A percentile compares a stretch with the other conserved stretches of the same genome.
Conservation (phyloP, 2,113 vertebrate species). For the Excalfactoria chinensis region DNA sequence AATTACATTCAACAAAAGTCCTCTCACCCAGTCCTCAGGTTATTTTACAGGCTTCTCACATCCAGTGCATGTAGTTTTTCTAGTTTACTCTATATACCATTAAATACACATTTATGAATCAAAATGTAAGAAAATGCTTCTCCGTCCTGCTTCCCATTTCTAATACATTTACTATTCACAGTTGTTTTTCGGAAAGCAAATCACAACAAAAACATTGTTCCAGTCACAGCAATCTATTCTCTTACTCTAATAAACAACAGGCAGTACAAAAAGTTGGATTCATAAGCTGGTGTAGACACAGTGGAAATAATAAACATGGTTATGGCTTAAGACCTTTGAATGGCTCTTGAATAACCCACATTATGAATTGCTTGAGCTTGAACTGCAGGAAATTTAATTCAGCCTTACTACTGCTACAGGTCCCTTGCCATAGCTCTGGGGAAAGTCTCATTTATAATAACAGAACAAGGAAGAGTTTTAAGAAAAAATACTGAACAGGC, state of each 20-base stretch:
- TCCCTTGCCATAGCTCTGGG: neutral
- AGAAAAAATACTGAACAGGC: neutral
- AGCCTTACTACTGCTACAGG: neutral
- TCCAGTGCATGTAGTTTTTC: neutral
- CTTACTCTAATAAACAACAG: neutral
- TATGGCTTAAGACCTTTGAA: neutral
- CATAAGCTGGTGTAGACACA: neutral
- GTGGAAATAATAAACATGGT: neutral
- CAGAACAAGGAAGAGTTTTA: neutral
- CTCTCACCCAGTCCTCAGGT: neutral
- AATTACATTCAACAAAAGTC: neutral
- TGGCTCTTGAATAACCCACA: neutral
- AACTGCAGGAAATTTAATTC: constrained; percentile 28
- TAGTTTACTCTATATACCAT: neutral
- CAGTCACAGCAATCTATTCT: neutral
- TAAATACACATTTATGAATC: neutral
- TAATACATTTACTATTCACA: neutral
- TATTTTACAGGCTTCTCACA: neutral
- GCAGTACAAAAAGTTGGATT: neutral
- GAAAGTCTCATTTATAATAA: neutral
- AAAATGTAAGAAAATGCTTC: neutral
- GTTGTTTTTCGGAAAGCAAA: neutral
- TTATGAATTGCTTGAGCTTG: neutral
- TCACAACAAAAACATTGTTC: neutral
- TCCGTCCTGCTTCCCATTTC: neutral